Base-by-base conservation (phyloP, 1,140 invertebrate genomes). In the Wasmannia auropunctata region DNA sequence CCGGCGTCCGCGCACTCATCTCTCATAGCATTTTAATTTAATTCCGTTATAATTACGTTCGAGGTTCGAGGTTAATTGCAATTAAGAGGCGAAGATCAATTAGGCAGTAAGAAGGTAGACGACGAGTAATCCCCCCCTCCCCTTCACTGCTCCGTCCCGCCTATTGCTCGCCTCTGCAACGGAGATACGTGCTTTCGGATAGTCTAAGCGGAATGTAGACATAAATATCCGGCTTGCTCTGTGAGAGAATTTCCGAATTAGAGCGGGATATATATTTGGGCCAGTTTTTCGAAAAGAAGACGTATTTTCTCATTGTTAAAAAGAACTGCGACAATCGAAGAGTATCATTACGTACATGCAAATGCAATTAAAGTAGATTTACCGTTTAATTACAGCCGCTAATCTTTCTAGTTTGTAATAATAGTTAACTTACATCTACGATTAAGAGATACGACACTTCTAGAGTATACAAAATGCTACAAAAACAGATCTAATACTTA, bases 11-110 rank as follows among this genome's bases (percentile, higher is more conserved):
- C 51, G 67, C 79, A 69, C 51, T 58, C 67, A 83, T 83, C 79
- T 54, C 37, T 83, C 67, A 74, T 74, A 83, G 79, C 67, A 37
- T 63, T 80, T 77, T 85, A 90, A 63, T 90, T 58, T 74, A 85
- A 86, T 83, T 34, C 22, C 37, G 74, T 86, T 86, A 76, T 83
- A 67, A 86, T 72, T 67, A 56, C 84, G 60, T 85, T 87, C 79
- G 79, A 80, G 76, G 76, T 80, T 54, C 58, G 43, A 79, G 63
- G 86, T 90, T 91, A 92, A 92, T 90, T 88, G 91, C 88, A 91
- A 91, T 86, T 89, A 87, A 49, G 67, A 31, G 7, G 65, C 49
- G 56, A 56, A 74, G 86, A 89, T 81, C 85, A 88, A 88, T 85
- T 85, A 70, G 80, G 70, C 51, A 37, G 51, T 37, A 62, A 58